Evolutionary conservation across 2,113 vertebrate species (phyloP), one percentile per base, ranked within the genome.

Genomic region (Phoxinus phoxinus): DNA sequence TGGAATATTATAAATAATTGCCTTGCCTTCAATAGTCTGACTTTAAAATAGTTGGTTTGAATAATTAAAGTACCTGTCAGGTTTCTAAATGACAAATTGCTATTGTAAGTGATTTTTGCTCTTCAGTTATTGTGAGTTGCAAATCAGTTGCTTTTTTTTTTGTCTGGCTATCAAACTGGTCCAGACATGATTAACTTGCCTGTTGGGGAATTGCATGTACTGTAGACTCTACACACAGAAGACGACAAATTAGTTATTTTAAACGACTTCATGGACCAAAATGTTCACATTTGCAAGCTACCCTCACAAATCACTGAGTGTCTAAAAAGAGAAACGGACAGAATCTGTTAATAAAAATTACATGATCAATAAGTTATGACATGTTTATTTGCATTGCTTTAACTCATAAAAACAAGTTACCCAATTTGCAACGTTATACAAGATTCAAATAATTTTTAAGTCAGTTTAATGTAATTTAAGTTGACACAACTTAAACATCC

Each of bases 181-280:
- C 78, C 58, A 65, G 58, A 81, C 78, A 81, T 63, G 78, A 81
- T 81, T 81, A 44, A 46, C 78, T 65, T 27, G 77, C 58, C 63
- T 44, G 58, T 19, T 46, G 35, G 15, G 58, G 35, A 65, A 63
- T 75, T 89, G 81, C 72, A 74, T 74, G 12, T 48, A 74, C 72
- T n/a, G 23, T 44, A 73, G 69, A 44, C 37, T 73, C 35, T 37
- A 72, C 84, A 74, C 59, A 76, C 85, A 85, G 30, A 25, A 78
- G 48, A 82, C 51, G 67, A 85, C 83, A 87, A 82, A 41, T 51
- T 72, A 81, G 87, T 88, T 90, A n/a, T 90, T 63, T 65, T 19
- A 37, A 44, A 80, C 59, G 0, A 44, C 35, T 63, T 27, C 77
- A 81, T 21, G 37, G n/a, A 5, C 77, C 15, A 17, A 61, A 59